A percentile compares a stretch with the other conserved stretches of the same genome.
Evolutionary conservation across 2,113 vertebrate species (phyloP).

Genomic region (Bambusicola thoracicus): DNA sequence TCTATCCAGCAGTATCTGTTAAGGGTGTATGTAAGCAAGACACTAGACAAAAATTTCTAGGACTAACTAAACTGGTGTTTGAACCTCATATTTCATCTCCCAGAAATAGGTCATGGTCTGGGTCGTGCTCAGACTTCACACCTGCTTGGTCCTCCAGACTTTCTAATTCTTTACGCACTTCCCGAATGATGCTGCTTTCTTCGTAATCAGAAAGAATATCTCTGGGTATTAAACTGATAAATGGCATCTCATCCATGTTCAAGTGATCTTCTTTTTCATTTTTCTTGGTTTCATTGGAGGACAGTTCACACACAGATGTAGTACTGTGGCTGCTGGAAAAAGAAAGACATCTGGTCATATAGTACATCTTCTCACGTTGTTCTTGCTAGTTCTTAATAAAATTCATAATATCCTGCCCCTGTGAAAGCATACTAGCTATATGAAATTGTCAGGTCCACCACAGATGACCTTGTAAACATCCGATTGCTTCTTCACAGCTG

Average conservation of each 20-base stretch:
- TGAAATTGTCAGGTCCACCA: background rate
- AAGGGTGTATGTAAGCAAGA: constrained; percentile 34
- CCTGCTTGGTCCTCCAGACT: constrained; percentile 62
- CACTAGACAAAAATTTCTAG: constrained; percentile 21
- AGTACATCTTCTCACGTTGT: background rate
- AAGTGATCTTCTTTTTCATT: constrained; percentile 3
- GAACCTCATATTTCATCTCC: constrained; percentile 72
- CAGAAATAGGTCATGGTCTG: constrained; percentile 18
- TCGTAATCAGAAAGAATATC: constrained; percentile 40
- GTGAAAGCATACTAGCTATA: background rate
- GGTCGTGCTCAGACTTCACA: constrained; percentile 9
- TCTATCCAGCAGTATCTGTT: constrained; percentile 57
- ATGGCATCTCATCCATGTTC: constrained; percentile 23
- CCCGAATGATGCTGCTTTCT: constrained; percentile 64
- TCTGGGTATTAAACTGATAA: constrained; percentile 54
- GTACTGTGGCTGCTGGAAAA: constrained; percentile 69
- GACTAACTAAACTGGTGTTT: background rate
- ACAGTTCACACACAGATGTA: constrained; percentile 68
- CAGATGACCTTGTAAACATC: background rate
- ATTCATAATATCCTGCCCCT: background rate
- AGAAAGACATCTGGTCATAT: background rate
- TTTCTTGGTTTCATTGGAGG: constrained; percentile 19
- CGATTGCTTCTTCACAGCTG: background rate
- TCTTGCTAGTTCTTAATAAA: background rate
- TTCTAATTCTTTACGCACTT: constrained; percentile 73